phyloP scores from a whole-genome alignment of 2,797 vertebrate genomes.

The Pyrocephalus nanus region DNA sequence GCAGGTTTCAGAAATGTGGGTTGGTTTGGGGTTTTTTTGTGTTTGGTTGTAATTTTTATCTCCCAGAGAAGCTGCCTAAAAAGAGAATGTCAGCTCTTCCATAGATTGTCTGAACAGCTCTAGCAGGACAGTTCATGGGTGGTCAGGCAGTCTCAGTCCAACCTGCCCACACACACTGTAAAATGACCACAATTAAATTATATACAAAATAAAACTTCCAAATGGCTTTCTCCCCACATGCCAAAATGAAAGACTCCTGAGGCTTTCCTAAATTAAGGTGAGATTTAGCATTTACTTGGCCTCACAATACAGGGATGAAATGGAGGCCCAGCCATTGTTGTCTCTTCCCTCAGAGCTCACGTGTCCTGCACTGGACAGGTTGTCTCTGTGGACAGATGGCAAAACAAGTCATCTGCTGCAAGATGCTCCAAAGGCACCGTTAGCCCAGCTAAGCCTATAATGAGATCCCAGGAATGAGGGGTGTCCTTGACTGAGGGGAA shows the following conservation, averaged over 20 bases:
- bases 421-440: background rate
- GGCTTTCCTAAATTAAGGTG: background rate
- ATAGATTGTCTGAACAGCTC: background rate
- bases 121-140: background rate
- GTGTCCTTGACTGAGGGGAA: background rate
- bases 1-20: background rate
- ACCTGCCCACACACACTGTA: background rate
- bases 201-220: background rate
- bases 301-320: background rate
- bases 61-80: background rate
- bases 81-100: background rate
- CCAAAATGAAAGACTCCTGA: background rate
- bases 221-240: background rate
- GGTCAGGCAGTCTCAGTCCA: background rate
- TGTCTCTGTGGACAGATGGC: constrained; percentile 25
- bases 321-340: accelerated
- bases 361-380: background rate
- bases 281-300: background rate
- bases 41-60: background rate
- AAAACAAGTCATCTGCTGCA: background rate
- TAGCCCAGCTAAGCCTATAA: constrained; percentile 37
- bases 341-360: background rate
- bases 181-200: background rate
- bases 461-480: background rate
- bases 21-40: background rate